Evolutionary conservation across 2,797 vertebrate genomes (phyloP).

Genomic region (Xenops minutus): DNA sequence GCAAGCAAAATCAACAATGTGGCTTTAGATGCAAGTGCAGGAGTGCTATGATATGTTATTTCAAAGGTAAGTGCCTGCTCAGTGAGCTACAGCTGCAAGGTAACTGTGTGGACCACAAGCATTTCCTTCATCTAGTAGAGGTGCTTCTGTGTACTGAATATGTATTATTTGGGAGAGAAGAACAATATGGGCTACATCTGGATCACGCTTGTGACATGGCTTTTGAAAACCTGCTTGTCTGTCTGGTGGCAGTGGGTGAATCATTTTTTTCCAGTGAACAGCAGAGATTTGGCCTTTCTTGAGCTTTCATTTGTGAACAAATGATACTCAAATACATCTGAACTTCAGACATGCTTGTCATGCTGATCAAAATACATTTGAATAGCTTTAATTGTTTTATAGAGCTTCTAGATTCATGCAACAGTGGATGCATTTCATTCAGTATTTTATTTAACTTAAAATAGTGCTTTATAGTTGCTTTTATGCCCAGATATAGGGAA

Average conservation of each 20-base stretch:
- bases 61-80: background rate
- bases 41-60: background rate
- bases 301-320: background rate
- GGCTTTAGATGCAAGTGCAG: background rate
- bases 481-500: background rate
- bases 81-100: background rate
- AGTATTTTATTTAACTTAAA: background rate
- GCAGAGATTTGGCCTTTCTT: background rate
- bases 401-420: background rate
- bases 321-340: background rate
- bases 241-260: background rate
- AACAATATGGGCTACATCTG: background rate
- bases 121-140: background rate
- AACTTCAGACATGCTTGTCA: background rate
- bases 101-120: background rate
- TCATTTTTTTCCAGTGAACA: background rate
- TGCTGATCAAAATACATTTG: background rate
- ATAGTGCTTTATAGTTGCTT: background rate
- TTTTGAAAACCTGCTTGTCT: background rate
- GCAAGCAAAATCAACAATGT: background rate
- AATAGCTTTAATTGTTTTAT: background rate
- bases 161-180: background rate
- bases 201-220: background rate
- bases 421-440: background rate
- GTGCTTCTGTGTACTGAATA: accelerated